A percentile compares a stretch with the other conserved stretches of the same genome.
These are phyloP conservation scores for Phataginus tricuspis DNA, from an alignment of 2,797 vertebrate genomes.

Conservation along the genomic window DNA sequence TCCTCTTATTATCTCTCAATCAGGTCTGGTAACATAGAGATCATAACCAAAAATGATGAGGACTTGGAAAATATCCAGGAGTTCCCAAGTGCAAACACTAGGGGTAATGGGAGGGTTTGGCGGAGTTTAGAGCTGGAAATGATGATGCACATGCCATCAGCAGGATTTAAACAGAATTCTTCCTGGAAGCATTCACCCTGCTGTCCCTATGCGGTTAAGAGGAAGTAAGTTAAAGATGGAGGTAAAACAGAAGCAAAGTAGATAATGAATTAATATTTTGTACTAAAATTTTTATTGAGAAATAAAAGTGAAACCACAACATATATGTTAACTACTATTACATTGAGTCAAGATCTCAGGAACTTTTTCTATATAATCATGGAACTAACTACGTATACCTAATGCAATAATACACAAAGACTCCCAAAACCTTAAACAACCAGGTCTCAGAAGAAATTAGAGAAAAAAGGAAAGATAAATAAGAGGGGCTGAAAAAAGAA, in stretches of 20 bases:
- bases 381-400: background rate
- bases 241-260: background rate
- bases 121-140: background rate
- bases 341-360: background rate
- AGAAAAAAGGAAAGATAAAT: background rate
- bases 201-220: background rate
- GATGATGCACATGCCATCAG: rapidly evolving
- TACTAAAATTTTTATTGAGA: background rate
- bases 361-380: background rate
- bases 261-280: background rate
- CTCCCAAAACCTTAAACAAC: background rate
- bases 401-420: background rate
- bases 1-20: background rate
- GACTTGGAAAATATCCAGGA: background rate
- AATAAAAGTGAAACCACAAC: background rate
- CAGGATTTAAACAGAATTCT: background rate
- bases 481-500: background rate
- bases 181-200: background rate
- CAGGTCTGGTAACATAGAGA: background rate
- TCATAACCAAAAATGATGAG: background rate
- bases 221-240: background rate
- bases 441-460: background rate
- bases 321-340: background rate
- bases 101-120: background rate
- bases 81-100: background rate